Evolutionary conservation across 2,797 vertebrate genomes (phyloP), one percentile per base, ranked within the genome.

Genomic region (Crotalus adamanteus): DNA sequence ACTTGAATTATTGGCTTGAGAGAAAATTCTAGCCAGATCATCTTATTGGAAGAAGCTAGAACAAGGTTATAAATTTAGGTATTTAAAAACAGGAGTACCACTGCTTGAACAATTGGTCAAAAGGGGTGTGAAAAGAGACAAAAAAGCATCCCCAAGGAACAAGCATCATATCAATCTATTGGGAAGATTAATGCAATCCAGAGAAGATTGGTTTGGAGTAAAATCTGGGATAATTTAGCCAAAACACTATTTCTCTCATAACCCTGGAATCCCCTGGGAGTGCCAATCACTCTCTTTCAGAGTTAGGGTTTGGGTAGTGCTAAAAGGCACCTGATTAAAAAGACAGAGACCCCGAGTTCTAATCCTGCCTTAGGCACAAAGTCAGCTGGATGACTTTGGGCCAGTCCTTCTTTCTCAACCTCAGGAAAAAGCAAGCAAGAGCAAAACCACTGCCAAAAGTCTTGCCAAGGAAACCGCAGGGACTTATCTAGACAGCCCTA

Each of bases 1-100:
- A 94, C 96, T 95, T 97, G 95, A 97, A 97, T 96, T 97, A 96
- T 51, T 93, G 28, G 95, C 97, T 91, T 60, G 89, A 86, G 94
- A 93, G 95, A 92, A 60, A 94, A 94, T 93, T 96, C 91, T 89
- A 95, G 94, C 96, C 94, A 96, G 94, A 90, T 94, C 86, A 96
- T 94, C 69, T 94, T 86, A 96, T 31, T 92, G 56, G 86, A 96
- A 96, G 83, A 88, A 95, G 94, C 78, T 92, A 96, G 96, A 94
- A 94, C 92, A 91, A 94, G 89, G 95, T 95, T 92, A 95, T 95
- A 92, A 92, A 91, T 93, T 95, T 91, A 92, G 90, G 92, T 86
- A 86, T 89, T 37, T 91, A 8, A 88, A 59, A 87, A 22, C 2
- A 0, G 26, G 57, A 2, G 56, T 93, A 2, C 61, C 6, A 28